Base-by-base conservation (phyloP, 2,888 invertebrate species). In the Agrochola lota region DNA sequence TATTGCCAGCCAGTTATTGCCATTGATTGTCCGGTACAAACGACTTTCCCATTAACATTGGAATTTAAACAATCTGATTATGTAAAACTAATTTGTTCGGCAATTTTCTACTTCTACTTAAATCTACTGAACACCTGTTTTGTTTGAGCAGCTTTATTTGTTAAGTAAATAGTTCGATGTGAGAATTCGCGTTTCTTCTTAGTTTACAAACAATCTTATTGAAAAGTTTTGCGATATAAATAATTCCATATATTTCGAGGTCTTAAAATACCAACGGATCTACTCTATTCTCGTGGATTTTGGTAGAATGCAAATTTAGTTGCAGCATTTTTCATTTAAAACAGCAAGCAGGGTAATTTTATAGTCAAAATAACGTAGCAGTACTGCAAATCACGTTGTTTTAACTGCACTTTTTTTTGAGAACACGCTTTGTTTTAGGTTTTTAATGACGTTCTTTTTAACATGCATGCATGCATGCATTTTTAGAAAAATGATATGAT, bases 31-130 rank as follows among this genome's bases (percentile, higher is more conserved):
- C 83, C 86, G 89, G 88, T 90, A 88, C 90, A 88, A 92, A 91
- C 87, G 90, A 92, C 93, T 94, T 93, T 94, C 92, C 89, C 87
- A 91, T 90, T 89, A 90, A 87, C 82, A 66, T 80, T 67, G n/a
- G 77, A 88, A 84, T 82, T 81, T 57, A 89, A 86, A 86, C 85
- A 80, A 80, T 83, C 72, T 77, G 57, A 80, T 81, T 77, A 82
- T 76, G 78, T 84, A 85, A 84, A 81, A 59, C 62, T 66, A 72
- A 81, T 85, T 82, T 81, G 66, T 68, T 78, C 66, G 59, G 66
- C 63, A 23, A 60, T 81, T 83, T 83, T 85, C 85, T 77, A 82
- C 63, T 85, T 81, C 73, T 68, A n/a, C 73, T 73, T 59, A 79
- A 62, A 66, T 30, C 30, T 49, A 70, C 35, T 26, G 23, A 35